Evolutionary conservation across 2,113 vertebrate genomes (phyloP), one percentile per base, ranked within the genome.

Genomic region (Hippocampus abdominalis): DNA sequence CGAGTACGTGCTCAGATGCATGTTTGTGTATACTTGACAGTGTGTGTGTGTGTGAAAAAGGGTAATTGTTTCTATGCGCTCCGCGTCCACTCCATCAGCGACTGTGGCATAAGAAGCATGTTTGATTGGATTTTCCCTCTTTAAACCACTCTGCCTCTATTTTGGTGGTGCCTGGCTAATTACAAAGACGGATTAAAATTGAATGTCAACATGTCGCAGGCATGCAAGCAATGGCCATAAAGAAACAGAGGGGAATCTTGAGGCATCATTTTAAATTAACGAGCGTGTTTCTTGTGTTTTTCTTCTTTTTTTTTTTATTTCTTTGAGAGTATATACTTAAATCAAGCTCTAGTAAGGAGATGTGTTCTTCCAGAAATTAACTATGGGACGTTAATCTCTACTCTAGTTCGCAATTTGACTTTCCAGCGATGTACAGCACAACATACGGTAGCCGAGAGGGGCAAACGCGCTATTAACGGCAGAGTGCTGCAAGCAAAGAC

Each of bases 81-180:
- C 73, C 73, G 79, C 77, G 53, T 21, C 54, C 67, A 81, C 76
- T 74, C 83, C 73, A 74, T 85, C 82, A 75, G 73, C 21, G 70
- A 64, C 64, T 18, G 74, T 46, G 72, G 75, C 71, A 61, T 78
- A 84, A 90, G 80, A 87, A 84, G 85, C 85, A 74, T 84, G 81
- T 88, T 84, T 86, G 84, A 87, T 89, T 86, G 89, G 84, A 89
- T 89, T 88, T 86, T 72, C 75, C 66, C 18, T 63, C 84, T 87
- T 86, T 86, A n/a, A 89, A 90, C 89, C 83, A 77, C 78, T 60
- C 56, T 10, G 78, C 69, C 75, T 79, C 81, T 83, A 85, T 89
- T 85, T 86, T 81, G 84, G 81, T 40, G 21, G 51, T 60, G 57
- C 73, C 68, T 44, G 56, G 70, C 54, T 84, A 88, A 86, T 89